phyloP scores from a whole-genome alignment of 2,113 vertebrate genomes.

The Rhipidura dahli region DNA sequence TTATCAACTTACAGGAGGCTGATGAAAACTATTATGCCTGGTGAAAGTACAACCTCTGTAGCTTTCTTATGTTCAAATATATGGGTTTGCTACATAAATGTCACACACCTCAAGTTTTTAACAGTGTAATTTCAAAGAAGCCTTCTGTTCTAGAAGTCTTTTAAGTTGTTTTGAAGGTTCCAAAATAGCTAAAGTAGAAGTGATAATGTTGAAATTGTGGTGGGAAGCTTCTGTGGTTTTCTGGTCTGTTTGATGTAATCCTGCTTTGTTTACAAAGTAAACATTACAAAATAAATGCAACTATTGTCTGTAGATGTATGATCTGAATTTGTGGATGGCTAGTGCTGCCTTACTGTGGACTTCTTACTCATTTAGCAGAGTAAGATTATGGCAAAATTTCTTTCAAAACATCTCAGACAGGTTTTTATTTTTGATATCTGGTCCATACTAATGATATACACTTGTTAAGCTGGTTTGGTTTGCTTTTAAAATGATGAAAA shows the following conservation, averaged over 20 bases:
- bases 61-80: not conserved
- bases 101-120: not conserved
- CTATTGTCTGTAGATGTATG: not conserved
- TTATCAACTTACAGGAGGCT: not conserved
- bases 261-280: not conserved
- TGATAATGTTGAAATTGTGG: not conserved
- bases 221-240: not conserved
- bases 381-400: not conserved
- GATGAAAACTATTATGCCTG: not conserved
- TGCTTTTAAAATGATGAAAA: not conserved
- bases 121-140: not conserved
- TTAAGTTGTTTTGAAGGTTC: not conserved
- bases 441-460: not conserved
- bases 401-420: not conserved
- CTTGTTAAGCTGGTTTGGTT: not conserved
- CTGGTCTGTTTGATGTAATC: not conserved
- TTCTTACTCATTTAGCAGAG: not conserved
- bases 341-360: not conserved
- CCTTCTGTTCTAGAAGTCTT: not conserved
- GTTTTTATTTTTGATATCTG: not conserved
- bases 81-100: not conserved
- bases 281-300: not conserved
- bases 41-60: not conserved
- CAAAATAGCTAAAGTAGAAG: not conserved
- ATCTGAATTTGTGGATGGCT: not conserved